Conservation (phyloP, 2,888 invertebrate species). For the Girardia tigrina region DNA sequence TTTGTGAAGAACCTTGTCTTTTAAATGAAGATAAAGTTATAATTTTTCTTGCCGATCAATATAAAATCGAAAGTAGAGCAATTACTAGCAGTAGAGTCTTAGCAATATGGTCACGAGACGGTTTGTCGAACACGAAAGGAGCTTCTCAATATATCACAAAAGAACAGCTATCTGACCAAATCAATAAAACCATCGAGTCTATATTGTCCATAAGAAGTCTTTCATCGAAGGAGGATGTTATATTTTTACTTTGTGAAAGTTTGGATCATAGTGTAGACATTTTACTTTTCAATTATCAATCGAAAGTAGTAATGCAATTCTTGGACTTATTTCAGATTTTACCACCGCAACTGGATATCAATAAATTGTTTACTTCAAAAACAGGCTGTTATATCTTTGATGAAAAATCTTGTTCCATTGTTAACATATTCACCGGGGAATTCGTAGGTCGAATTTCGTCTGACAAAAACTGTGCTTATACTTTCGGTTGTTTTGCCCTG, state of each 20-base stretch:
- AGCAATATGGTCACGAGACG: not conserved
- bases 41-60: not conserved
- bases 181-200: not conserved
- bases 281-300: not conserved
- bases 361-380: not conserved
- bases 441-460: not conserved
- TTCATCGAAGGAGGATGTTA: not conserved
- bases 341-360: not conserved
- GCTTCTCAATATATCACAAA: not conserved
- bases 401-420: not conserved
- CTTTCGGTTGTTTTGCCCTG: slow-evolving; percentile 29
- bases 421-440: slow-evolving; percentile 39
- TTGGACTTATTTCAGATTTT: not conserved
- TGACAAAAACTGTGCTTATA: not conserved
- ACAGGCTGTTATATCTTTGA: not conserved
- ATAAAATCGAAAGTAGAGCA: not conserved
- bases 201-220: not conserved
- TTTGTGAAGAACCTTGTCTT: not conserved
- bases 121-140: not conserved
- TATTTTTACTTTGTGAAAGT: not conserved
- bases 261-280: not conserved
- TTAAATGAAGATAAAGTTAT: not conserved
- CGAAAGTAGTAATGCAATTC: not conserved
- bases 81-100: not conserved
- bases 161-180: not conserved